These are phyloP conservation scores for Cephalopholis sonnerati DNA, from an alignment of 2,113 vertebrate species.

Conservation along the genomic window DNA sequence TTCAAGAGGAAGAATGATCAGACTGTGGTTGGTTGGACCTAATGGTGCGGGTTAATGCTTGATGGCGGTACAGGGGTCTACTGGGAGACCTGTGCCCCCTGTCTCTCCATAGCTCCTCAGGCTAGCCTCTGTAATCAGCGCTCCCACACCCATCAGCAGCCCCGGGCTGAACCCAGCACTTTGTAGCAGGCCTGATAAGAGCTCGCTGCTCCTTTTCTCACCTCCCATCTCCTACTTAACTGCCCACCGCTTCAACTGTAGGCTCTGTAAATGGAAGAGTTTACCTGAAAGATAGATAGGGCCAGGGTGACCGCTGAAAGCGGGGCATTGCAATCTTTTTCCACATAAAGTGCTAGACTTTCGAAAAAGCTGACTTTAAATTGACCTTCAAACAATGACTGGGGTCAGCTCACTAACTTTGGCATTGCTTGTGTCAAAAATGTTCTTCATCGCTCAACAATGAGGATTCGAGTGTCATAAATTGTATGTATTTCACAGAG, in stretches of 20 bases:
- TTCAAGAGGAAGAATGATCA: constrained; percentile 21
- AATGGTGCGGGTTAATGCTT: constrained; percentile 41
- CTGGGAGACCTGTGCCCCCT: constrained; percentile 53
- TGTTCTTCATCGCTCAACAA: constrained; percentile 21
- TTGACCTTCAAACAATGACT: constrained; percentile 31
- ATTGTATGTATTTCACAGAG: background rate
- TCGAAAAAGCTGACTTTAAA: constrained; percentile 22
- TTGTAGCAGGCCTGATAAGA: constrained; percentile 68
- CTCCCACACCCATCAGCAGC: constrained; percentile 54
- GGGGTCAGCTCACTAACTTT: background rate
- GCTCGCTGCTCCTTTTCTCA: constrained; percentile 44
- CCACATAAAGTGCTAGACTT: constrained; percentile 20
- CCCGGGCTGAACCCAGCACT: constrained; percentile 36
- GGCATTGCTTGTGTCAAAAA: background rate
- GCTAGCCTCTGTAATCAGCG: constrained; percentile 60
- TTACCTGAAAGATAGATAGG: constrained; percentile 49
- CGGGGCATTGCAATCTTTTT: constrained; percentile 25
- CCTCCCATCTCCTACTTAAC: constrained; percentile 52
- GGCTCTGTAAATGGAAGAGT: constrained; percentile 40
- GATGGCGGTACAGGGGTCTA: constrained; percentile 40
- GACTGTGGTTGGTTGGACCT: background rate
- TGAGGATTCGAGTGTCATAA: background rate
- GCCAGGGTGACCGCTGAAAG: constrained; percentile 34
- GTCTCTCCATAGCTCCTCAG: constrained; percentile 33
- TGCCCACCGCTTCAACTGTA: constrained; percentile 38